Evolutionary conservation across 2,888 invertebrate genomes (phyloP).

Genomic region (Dione vanillae): DNA sequence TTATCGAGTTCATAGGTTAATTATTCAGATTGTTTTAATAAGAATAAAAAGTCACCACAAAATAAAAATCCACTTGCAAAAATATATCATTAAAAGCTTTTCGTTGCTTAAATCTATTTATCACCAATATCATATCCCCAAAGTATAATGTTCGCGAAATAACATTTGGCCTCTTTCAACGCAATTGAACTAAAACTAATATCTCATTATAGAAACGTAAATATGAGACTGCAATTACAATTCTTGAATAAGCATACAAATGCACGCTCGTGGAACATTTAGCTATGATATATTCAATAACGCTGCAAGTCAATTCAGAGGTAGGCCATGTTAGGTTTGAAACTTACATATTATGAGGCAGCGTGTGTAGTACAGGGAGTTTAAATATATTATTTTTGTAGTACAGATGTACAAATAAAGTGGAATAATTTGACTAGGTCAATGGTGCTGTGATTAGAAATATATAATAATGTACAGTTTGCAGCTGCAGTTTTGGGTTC

Average conservation of each 20-base stretch:
- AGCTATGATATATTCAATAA: slow-evolving; percentile 5
- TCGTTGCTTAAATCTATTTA: no score
- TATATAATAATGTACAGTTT: no score
- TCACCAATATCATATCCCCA: no score
- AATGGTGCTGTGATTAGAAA: no score
- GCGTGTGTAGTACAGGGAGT: not conserved
- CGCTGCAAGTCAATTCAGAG: not conserved
- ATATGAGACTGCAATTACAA: not conserved
- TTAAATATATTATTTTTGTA: not conserved
- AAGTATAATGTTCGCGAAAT: not conserved
- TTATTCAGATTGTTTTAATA: no score
- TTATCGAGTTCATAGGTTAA: no score
- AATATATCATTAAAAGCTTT: no score
- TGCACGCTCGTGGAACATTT: not conserved
- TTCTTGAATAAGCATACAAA: not conserved
- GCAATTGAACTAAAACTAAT: not conserved
- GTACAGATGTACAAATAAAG: no score
- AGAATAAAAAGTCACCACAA: no score
- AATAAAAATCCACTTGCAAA: no score
- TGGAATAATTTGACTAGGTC: no score
- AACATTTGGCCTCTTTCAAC: not conserved
- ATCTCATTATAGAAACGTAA: not conserved
- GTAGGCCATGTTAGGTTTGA: slow-evolving; percentile 2
- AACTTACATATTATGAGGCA: not conserved
- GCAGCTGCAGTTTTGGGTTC: no score